phyloP scores from a whole-genome alignment of 1,140 invertebrate species.

The Saxidomus purpurata region DNA sequence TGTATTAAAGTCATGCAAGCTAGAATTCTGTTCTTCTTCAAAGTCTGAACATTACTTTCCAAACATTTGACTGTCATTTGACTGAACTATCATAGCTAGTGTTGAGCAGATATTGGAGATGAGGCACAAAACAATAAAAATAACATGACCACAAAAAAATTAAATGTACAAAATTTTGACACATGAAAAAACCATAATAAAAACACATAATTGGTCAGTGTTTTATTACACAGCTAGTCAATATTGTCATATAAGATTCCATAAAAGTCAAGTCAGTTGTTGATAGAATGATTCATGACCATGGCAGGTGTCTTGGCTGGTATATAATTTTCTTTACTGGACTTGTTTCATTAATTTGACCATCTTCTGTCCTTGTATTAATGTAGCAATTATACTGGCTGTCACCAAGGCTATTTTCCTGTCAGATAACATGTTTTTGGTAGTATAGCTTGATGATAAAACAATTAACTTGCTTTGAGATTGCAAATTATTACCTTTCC shows the following conservation, averaged over 20 bases:
- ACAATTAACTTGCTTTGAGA: constrained; percentile 43
- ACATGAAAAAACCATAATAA: neutral
- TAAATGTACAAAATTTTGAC: neutral
- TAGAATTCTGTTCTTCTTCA: too few relatives aligned
- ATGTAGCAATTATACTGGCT: constrained; percentile 41
- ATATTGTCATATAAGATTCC: constrained; percentile 22
- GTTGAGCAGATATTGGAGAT: too few relatives aligned
- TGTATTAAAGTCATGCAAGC: too few relatives aligned
- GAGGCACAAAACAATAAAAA: too few relatives aligned
- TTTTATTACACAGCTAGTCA: neutral
- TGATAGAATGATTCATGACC: constrained; percentile 40
- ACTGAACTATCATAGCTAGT: too few relatives aligned
- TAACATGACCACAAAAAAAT: neutral
- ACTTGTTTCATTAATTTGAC: constrained; percentile 22
- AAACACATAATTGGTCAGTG: neutral
- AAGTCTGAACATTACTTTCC: too few relatives aligned
- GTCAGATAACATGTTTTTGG: constrained; percentile 46
- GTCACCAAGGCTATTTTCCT: constrained; percentile 47
- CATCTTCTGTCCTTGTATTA: neutral
- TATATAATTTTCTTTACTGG: constrained; percentile 27
- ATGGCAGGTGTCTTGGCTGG: constrained; percentile 21
- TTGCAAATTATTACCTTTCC: constrained; percentile 35
- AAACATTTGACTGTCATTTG: too few relatives aligned
- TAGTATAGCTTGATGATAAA: constrained; percentile 17
- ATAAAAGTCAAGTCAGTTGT: constrained; percentile 35